Base-by-base conservation (phyloP, 2,797 vertebrate genomes). In the Chaunax sp. region DNA sequence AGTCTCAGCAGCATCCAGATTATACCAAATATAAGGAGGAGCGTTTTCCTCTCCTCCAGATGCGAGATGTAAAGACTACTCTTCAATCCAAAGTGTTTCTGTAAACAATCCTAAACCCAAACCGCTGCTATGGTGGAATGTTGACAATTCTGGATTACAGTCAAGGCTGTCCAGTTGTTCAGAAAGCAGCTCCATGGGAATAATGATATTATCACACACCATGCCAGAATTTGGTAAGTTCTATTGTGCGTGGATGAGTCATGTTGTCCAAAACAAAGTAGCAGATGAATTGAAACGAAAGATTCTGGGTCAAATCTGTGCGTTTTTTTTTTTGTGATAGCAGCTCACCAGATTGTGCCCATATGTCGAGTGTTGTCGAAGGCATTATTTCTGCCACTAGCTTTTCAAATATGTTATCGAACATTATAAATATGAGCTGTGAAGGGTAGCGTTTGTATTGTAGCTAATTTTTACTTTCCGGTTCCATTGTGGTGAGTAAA, bases 1-100 rank as follows among this genome's bases (percentile, higher is more conserved):
- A 72, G 84, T 88, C 88, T 84, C 86, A 72, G 87, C 75, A 84
- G 81, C 86, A 70, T 85, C 64, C 77, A 69, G 75, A 89, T 90
- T 85, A 91, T 87, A 92, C 92, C 91, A 93, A 92, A 92, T 89
- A 88, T 77, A 78, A 82, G 80, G 80, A 85, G 69, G 71, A 64
- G 76, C 65, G 57, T 79, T 83, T 87, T 77, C 64, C 58, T 77
- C 75, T 73, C 78, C 82, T 73, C 77, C 80, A 47, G 64, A 61
- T 35, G 78, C 64, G 53, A 76, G 78, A 84, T 66, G 73, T 51
- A 55, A 65, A 49, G 44, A 69, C 76, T 64, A 63, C 82, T 75
- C 60, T 72, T 33, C 47, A 30, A 82, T 81, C 82, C 88, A 89
- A 88, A 89, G 85, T 85, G 83, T 81, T 82, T 75, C 80, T 80